Evolutionary conservation across 2,888 invertebrate genomes (phyloP).

Genomic region (Papilio demoleus): DNA sequence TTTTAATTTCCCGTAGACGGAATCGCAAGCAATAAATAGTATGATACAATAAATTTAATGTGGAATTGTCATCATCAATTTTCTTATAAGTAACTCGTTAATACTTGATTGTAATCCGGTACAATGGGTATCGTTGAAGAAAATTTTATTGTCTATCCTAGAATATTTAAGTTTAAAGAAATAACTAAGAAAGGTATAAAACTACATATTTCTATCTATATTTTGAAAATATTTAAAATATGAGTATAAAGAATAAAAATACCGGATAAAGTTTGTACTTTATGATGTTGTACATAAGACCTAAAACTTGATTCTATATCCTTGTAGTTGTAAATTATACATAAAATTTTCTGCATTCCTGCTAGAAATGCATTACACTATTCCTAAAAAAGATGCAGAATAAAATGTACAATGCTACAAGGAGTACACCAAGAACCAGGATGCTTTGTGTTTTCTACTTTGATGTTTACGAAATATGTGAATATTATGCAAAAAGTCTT

Average conservation of each 20-base stretch:
- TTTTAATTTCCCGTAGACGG: too few species aligned
- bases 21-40: too few species aligned
- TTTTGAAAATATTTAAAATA: not conserved
- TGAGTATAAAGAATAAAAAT: not conserved
- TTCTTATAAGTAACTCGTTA: too few species aligned
- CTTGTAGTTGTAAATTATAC: constrained; percentile 1
- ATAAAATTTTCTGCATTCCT: not conserved
- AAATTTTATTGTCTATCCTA: too few species aligned
- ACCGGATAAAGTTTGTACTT: not conserved
- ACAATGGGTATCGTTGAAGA: too few species aligned
- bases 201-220: too few species aligned
- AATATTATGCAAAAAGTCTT: constrained; percentile 21
- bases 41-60: too few species aligned
- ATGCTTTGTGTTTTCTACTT: constrained; percentile 29
- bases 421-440: constrained; percentile 26
- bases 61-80: too few species aligned
- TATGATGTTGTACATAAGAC: not conserved
- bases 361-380: constrained; percentile 27
- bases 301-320: constrained; percentile 3
- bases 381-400: constrained; percentile 20
- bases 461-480: constrained; percentile 24
- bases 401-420: constrained; percentile 23
- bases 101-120: too few species aligned
- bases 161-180: too few species aligned
- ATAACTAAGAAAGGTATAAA: too few species aligned